Evolutionary conservation across 2,888 invertebrate genomes (phyloP).

Genomic region (Meta bourneti): DNA sequence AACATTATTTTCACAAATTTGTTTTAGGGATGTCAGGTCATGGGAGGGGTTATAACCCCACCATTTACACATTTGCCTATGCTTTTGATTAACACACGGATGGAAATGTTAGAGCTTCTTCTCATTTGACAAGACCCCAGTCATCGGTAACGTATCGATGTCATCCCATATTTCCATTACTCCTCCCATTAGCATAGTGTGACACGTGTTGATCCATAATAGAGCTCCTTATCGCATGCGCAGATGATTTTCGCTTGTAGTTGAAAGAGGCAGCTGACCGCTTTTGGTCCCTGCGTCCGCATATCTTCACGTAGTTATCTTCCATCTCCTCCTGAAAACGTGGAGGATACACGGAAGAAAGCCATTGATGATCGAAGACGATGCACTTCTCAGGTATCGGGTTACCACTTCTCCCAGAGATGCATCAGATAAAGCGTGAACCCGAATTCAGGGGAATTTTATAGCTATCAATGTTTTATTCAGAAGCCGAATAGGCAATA

Average conservation of each 20-base stretch:
- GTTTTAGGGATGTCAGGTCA: no score
- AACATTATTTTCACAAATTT: no score
- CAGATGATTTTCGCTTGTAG: no score
- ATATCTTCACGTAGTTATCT: constrained; percentile 42
- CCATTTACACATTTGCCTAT: no score
- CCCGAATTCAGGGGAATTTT: not conserved
- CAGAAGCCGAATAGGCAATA: no score
- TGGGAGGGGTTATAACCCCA: no score
- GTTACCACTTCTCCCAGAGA: not conserved
- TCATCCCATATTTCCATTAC: not conserved
- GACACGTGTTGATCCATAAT: not conserved
- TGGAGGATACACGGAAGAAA: constrained; percentile 43
- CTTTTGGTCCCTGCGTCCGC: not conserved
- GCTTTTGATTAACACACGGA: no score
- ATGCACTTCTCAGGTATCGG: not conserved
- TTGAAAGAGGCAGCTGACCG: no score
- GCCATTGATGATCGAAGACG: constrained; percentile 9
- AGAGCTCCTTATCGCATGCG: not conserved
- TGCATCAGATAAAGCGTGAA: not conserved
- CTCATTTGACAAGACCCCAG: no score
- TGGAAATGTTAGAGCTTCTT: no score
- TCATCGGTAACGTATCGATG: no score
- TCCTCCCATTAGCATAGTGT: not conserved
- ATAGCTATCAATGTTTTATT: not conserved
- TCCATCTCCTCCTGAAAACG: not conserved